Evolutionary conservation across 1,140 invertebrate genomes (phyloP).

Genomic region (Calosoma granatense): DNA sequence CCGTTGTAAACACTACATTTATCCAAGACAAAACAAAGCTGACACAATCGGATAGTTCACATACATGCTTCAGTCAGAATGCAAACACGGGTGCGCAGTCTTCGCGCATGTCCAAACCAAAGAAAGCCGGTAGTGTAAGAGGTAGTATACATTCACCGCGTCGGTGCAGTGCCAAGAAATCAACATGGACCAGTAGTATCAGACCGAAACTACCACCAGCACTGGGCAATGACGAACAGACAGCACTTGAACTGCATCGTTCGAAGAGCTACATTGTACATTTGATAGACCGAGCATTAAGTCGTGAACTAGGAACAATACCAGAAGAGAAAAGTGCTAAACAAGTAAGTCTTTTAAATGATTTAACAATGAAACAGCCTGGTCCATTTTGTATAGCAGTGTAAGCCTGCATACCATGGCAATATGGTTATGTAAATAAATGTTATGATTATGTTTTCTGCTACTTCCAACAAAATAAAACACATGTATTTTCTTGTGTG

Average conservation of each 20-base stretch:
- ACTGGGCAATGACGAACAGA: neutral
- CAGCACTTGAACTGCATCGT: slow-evolving; percentile 31
- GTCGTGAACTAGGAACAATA: slow-evolving; percentile 29
- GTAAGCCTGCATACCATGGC: no score
- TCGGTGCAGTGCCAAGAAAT: neutral
- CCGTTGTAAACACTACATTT: no score
- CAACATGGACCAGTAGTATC: neutral
- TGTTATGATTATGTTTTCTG: no score
- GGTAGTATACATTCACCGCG: neutral
- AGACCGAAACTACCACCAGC: no score
- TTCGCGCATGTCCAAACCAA: neutral
- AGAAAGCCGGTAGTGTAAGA: neutral
- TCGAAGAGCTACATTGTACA: slow-evolving; percentile 36
- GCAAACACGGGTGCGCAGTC: neutral
- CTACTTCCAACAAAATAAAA: no score
- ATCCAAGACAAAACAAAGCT: neutral
- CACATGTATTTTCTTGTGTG: neutral
- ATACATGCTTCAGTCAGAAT: neutral
- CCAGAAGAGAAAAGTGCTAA: slow-evolving; percentile 18
- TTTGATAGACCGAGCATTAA: slow-evolving; percentile 35
- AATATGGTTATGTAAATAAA: no score
- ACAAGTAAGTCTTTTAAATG: slow-evolving; percentile 11
- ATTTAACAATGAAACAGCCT: no score
- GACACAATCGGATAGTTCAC: neutral
- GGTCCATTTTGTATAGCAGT: no score